A percentile compares a stretch with the other conserved stretches of the same genome.
Conservation (phyloP, 2,888 invertebrate species). For the Heterodera filipjevi region DNA sequence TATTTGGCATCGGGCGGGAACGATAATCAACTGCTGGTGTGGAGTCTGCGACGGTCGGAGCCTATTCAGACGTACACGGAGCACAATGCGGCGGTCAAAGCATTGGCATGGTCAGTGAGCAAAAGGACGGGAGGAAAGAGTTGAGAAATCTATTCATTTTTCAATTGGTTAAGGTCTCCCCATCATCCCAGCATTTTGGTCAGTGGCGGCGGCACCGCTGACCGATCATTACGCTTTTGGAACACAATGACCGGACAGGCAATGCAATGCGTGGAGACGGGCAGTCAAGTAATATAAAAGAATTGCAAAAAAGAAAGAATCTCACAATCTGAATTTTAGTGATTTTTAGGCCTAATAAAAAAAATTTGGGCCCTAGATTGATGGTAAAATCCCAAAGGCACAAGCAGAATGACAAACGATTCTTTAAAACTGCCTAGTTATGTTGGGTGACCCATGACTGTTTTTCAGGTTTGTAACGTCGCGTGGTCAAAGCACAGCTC, state of each 20-base stretch:
- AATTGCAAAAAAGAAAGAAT: too few relatives aligned
- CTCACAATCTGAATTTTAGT: too few relatives aligned
- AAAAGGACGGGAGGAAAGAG: constrained; percentile 76
- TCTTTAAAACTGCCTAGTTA: too few relatives aligned
- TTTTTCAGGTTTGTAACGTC: constrained; percentile 81
- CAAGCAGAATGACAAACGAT: too few relatives aligned
- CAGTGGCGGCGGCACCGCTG: constrained; percentile 94
- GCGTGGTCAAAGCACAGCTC: constrained; percentile 99
- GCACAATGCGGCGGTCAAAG: constrained; percentile 92
- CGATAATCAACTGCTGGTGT: constrained; percentile 91
- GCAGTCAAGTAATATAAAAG: constrained; percentile 82
- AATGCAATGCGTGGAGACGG: constrained; percentile 96
- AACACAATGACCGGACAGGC: constrained; percentile 96
- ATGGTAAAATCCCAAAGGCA: too few relatives aligned
- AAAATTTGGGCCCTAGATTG: too few relatives aligned
- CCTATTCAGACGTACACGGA: constrained; percentile 89
- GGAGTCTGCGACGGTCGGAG: constrained; percentile 73
- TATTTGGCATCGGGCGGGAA: constrained; percentile 97
- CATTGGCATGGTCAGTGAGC: constrained; percentile 84
- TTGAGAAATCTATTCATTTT: neutral
- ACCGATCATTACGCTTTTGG: constrained; percentile 88
- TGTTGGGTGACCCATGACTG: too few relatives aligned
- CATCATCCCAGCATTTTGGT: constrained; percentile 43
- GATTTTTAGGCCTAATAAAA: too few relatives aligned
- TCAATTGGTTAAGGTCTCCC: constrained; percentile 22